Evolutionary conservation across 2,888 invertebrate species (phyloP).

Genomic region (Caenorhabditis sinica): DNA sequence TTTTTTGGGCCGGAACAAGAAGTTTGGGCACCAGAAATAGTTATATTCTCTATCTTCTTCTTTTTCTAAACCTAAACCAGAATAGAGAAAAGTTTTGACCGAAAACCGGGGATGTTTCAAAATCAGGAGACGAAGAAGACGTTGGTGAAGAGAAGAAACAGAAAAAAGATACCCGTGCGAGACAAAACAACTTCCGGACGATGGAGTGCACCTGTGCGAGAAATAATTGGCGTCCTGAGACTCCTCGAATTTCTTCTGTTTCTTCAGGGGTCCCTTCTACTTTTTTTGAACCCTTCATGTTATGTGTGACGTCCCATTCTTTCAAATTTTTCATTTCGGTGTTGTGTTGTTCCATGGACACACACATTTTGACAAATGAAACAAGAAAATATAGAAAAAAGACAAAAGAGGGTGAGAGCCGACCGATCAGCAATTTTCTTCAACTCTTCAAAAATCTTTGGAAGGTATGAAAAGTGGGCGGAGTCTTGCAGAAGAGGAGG

Average conservation of each 20-base stretch:
- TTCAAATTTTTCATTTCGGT: slow-evolving; percentile 51
- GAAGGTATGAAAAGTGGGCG: slow-evolving; percentile 53
- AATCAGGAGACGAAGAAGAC: slow-evolving; percentile 35
- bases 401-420: slow-evolving; percentile 28
- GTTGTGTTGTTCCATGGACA: slow-evolving; percentile 16
- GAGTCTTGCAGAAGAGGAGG: slow-evolving; percentile 16
- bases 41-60: slow-evolving; percentile 24
- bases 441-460: slow-evolving; percentile 39
- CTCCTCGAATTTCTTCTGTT: slow-evolving; percentile 59
- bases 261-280: neutral
- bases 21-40: slow-evolving; percentile 40
- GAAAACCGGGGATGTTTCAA: slow-evolving; percentile 59
- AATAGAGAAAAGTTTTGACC: slow-evolving; percentile 45
- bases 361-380: slow-evolving; percentile 34
- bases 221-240: slow-evolving; percentile 61
- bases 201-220: slow-evolving; percentile 62
- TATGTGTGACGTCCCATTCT: slow-evolving; percentile 47
- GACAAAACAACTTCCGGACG: slow-evolving; percentile 61
- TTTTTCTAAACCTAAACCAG: slow-evolving; percentile 2
- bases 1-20: slow-evolving; percentile 9
- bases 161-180: slow-evolving; percentile 63
- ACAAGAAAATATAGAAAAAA: slow-evolving; percentile 36
- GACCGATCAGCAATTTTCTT: slow-evolving; percentile 45
- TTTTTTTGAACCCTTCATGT: slow-evolving; percentile 34
- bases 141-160: neutral